These are phyloP conservation scores for Scophthalmus maximus DNA, from an alignment of 2,113 vertebrate species.

Conservation along the genomic window DNA sequence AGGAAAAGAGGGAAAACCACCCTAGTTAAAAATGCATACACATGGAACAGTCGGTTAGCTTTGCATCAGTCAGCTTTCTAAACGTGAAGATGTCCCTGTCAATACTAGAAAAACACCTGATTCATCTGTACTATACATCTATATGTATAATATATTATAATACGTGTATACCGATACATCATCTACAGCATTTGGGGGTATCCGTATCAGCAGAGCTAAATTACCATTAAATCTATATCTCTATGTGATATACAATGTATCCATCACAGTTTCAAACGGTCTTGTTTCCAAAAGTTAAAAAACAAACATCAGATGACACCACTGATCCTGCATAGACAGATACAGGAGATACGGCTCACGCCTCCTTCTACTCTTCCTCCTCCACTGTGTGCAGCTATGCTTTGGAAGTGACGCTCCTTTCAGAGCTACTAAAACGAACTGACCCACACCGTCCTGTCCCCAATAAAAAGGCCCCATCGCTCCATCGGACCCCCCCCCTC, in stretches of 20 bases:
- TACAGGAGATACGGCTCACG: too few relatives aligned
- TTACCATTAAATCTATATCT: too few relatives aligned
- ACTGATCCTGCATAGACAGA: too few relatives aligned
- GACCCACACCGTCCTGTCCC: conserved; percentile 53
- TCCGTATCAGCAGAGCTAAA: too few relatives aligned
- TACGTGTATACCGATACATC: too few relatives aligned
- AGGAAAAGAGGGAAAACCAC: conserved; percentile 13
- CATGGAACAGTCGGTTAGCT: background rate
- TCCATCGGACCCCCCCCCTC: too few relatives aligned
- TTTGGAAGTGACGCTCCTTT: conserved; percentile 53
- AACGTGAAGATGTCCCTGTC: background rate
- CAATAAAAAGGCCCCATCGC: conserved; percentile 34
- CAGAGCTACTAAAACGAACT: conserved; percentile 64
- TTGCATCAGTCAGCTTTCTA: too few relatives aligned
- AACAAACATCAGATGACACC: too few relatives aligned
- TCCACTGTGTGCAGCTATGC: conserved; percentile 20
- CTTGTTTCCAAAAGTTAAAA: background rate
- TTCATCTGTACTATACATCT: background rate
- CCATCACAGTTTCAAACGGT: background rate
- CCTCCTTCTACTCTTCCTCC: background rate
- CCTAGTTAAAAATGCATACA: conserved; percentile 8
- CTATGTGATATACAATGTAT: too few relatives aligned
- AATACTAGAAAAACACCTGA: background rate
- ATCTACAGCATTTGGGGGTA: too few relatives aligned
- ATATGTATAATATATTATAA: too few relatives aligned